Percentiles rank a stretch among this genome's conserved stretches.
These are phyloP conservation scores for Cotesia glomerata DNA, from an alignment of 1,140 invertebrate species.

Conservation along the genomic window DNA sequence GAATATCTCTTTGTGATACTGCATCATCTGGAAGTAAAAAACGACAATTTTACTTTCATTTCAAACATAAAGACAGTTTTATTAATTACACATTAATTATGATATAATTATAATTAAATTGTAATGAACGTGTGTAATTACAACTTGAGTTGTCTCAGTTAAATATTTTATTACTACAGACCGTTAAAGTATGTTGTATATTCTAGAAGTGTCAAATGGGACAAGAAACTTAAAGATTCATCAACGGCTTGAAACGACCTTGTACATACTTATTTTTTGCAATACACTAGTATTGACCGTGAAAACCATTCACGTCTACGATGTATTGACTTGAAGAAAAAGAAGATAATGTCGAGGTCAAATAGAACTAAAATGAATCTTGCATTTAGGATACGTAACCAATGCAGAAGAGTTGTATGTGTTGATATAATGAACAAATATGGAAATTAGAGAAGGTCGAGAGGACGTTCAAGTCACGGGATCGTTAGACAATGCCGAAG, in stretches of 20 bases:
- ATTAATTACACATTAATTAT: neutral
- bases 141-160: neutral
- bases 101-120: too few relatives aligned
- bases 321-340: neutral
- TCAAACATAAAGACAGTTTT: neutral
- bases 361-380: neutral
- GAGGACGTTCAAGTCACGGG: conserved; percentile 31
- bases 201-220: neutral
- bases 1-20: neutral
- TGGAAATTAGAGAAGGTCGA: conserved; percentile 28
- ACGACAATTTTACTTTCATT: neutral
- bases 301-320: neutral
- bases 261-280: neutral
- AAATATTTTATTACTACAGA: neutral
- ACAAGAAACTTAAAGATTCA: neutral
- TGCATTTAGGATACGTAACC: too few relatives aligned
- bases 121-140: neutral
- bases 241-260: neutral
- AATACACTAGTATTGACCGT: too few relatives aligned
- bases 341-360: neutral
- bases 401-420: neutral
- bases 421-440: conserved; percentile 2
- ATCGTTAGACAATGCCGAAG: conserved; percentile 42
- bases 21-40: neutral
- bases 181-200: neutral